Evolutionary conservation across 2,797 vertebrate species (phyloP), one percentile per base, ranked within the genome.

Genomic region (Microctenopoma steveboyesi): DNA sequence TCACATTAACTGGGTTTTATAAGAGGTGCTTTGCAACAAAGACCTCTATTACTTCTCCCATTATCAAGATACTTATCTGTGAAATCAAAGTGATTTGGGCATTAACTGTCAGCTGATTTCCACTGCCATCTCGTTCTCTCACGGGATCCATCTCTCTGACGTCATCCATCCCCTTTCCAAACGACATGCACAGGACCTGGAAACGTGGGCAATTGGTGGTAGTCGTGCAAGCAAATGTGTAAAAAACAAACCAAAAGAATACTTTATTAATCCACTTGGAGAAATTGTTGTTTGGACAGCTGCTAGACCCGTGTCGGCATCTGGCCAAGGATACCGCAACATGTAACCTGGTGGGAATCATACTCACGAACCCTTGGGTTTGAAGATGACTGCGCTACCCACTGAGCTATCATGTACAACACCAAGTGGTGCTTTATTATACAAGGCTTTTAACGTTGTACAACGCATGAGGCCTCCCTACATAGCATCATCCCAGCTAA

Each of bases 381-480:
- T 22, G 22, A 22, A 22, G 22, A 22, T 22, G 22, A 22, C 22
- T 22, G 22, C 2, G 22, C 22, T 22, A 22, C 22, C 22, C 22
- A 2, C 22, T 22, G 22, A 22, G 22, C 60, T 39, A 52, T 68
- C 16, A 28, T 75, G 72, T 74, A 59, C 76, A 76, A 71, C 47
- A 27, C 28, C 25, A 65, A 83, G 74, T 71, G 68, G 45, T 68
- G 77, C 72, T 79, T 81, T 82, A 86, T 88, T 79, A 85, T 86
- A 74, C 64, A 82, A 74, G 61, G 73, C 74, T 74, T 88, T 78
- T 78, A 81, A 83, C 79, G 72, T 72, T 81, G 61, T 27, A 74
- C 42, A 37, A 67, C 67, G 76, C 72, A 72, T 2, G 7, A 67
- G 72, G 66, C 62, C 68, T 74, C 65, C 57, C 40, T 73, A 59